A percentile compares a stretch with the other conserved stretches of the same genome.
phyloP scores from a whole-genome alignment of 2,113 vertebrate species.

The Ptyas mucosa region DNA sequence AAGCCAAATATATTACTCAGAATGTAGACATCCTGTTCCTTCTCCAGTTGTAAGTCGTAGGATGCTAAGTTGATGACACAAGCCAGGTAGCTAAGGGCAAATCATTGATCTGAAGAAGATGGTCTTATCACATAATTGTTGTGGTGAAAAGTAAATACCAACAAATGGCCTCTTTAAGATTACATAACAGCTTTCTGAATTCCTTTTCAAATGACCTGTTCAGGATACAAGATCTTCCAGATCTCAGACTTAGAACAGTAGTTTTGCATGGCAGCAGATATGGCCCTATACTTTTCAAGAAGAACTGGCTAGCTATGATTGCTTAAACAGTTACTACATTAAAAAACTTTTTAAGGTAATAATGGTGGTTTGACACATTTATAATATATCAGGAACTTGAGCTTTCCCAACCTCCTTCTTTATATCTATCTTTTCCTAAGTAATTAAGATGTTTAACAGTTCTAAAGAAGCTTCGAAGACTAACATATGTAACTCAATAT shows the following conservation, averaged over 20 bases:
- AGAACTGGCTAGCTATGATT: background rate
- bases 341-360: background rate
- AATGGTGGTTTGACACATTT: background rate
- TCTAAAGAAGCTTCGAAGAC: background rate
- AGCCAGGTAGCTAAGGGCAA: background rate
- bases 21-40: background rate
- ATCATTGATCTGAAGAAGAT: background rate
- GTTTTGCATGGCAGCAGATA: background rate
- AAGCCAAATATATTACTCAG: background rate
- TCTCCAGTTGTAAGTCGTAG: background rate
- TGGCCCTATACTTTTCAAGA: rapidly evolving
- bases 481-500: background rate
- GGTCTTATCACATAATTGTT: background rate
- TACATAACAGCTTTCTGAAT: rapidly evolving
- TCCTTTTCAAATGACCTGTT: rapidly evolving
- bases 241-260: rapidly evolving
- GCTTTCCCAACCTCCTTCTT: background rate
- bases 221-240: rapidly evolving
- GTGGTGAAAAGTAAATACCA: background rate
- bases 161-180: rapidly evolving
- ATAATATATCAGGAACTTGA: background rate
- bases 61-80: rapidly evolving
- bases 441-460: background rate
- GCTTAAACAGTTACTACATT: background rate
- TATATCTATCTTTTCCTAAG: background rate